phyloP scores from a whole-genome alignment of 1,140 invertebrate genomes.

The Lepidotrigona ventralis region DNA sequence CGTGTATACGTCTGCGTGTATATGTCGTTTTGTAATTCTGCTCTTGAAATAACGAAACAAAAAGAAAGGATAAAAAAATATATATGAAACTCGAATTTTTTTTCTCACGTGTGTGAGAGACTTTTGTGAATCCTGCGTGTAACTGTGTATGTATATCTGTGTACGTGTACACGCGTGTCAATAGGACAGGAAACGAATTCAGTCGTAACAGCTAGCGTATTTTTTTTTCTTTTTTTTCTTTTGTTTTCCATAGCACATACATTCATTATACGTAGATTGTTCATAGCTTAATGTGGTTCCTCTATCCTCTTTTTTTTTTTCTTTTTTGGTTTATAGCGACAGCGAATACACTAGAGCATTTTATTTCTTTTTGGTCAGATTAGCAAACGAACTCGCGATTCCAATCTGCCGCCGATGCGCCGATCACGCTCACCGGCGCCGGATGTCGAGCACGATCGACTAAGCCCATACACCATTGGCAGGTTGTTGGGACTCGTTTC shows the following conservation, averaged over 20 bases:
- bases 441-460: conserved; percentile 71
- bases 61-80: not conserved
- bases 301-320: conserved; percentile 48
- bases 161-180: not conserved
- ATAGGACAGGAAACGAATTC: conserved; percentile 42
- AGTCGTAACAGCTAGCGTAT: conserved; percentile 35
- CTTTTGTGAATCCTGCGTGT: not conserved
- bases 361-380: conserved; percentile 67
- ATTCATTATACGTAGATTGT: conserved; percentile 80
- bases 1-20: not conserved
- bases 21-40: not conserved
- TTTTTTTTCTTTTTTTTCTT: not conserved
- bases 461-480: conserved; percentile 75
- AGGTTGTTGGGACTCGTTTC: conserved; percentile 63
- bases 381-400: conserved; percentile 72
- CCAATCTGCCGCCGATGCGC: conserved; percentile 73
- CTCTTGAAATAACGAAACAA: not conserved
- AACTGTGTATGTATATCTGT: not conserved
- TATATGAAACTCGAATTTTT: not conserved
- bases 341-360: conserved; percentile 76
- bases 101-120: not conserved
- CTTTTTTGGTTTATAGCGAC: conserved; percentile 70
- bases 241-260: conserved; percentile 73
- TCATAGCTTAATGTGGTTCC: conserved; percentile 78
- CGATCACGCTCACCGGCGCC: conserved; percentile 64